Conservation (phyloP, 2,113 vertebrate genomes). For the Chaenocephalus aceratus region DNA sequence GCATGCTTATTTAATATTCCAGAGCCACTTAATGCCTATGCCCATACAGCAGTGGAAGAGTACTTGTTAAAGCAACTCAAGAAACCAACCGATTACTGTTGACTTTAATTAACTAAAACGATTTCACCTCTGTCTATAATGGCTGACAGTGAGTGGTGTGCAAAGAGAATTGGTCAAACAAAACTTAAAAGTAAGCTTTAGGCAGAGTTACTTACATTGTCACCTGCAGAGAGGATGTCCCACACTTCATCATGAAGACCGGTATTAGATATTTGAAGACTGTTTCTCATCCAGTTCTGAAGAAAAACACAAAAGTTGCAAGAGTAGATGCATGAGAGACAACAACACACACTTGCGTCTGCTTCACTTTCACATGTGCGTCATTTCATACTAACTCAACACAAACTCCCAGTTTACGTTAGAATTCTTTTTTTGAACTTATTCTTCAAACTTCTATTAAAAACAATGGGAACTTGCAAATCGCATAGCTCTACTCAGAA, state of each 20-base stretch:
- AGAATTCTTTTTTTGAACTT: too few species aligned
- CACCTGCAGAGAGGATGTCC: slow-evolving; percentile 88
- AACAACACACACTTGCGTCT: too few species aligned
- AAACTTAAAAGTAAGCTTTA: not conserved
- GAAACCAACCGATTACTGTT: not conserved
- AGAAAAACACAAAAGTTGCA: not conserved
- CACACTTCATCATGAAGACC: slow-evolving; percentile 91
- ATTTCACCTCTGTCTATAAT: not conserved
- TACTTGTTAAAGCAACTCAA: too few species aligned
- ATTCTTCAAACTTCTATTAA: too few species aligned
- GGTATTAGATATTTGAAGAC: slow-evolving; percentile 86
- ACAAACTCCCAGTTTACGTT: too few species aligned
- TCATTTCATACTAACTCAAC: too few species aligned
- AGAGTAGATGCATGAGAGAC: not conserved
- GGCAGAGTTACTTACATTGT: slow-evolving; percentile 81
- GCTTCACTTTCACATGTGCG: too few species aligned
- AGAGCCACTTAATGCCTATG: too few species aligned
- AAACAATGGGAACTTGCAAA: too few species aligned
- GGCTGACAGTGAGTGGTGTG: not conserved
- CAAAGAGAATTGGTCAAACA: not conserved
- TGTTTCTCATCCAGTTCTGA: slow-evolving; percentile 98
- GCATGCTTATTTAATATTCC: not conserved
- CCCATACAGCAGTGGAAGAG: too few species aligned
- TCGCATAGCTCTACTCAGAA: too few species aligned
- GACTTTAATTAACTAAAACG: not conserved